Evolutionary conservation across 2,113 vertebrate species (phyloP), one percentile per base, ranked within the genome.

Genomic region (Tupaia tana): DNA sequence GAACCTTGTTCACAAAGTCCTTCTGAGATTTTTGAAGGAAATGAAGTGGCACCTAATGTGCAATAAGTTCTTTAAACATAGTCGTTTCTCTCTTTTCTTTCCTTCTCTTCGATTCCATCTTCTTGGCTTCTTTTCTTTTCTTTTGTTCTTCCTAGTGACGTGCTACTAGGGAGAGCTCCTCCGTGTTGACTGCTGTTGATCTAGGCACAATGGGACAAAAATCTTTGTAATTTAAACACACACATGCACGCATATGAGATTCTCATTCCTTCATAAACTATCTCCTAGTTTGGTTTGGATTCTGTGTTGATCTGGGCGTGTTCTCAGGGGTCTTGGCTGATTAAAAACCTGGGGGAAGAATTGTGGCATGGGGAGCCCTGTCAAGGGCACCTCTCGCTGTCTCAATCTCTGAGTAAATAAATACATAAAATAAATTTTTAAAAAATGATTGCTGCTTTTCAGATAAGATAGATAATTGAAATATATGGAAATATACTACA

Each of bases 211-310:
- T 70, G 22, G 56, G 7, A n/a, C 34, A 31, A 59, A 88, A 67
- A 19, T n/a, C 13, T 69, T 85, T 31, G 69, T 34, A 34, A n/a
- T 63, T 77, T 82, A 43, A 58, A 52, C 27, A 70, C 18, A 58
- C 52, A n/a, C 8, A 73, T 73, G 29, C 31, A 74, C 56, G 56
- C 14, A 34, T 27, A 56, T 22, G 58, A 66, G 56, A 56, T 63
- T 83, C 11, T 79, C 12, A 89, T 85, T 92, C 15, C 77, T 58
- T 82, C n/a, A 16, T 29, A 87, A 96, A 87, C 67, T 73, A 58
- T 71, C 58, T 86, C 83, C 43, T 66, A 54, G n/a, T n/a, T n/a
- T n/a, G n/a, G n/a, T n/a, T n/a, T n/a, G n/a, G n/a, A n/a, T n/a
- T n/a, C n/a, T n/a, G n/a, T n/a, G n/a, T n/a, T n/a, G n/a, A n/a